A percentile compares a stretch with the other conserved stretches of the same genome.
phyloP scores from a whole-genome alignment of 2,888 invertebrate species.

The Boloria euphrosyne region DNA sequence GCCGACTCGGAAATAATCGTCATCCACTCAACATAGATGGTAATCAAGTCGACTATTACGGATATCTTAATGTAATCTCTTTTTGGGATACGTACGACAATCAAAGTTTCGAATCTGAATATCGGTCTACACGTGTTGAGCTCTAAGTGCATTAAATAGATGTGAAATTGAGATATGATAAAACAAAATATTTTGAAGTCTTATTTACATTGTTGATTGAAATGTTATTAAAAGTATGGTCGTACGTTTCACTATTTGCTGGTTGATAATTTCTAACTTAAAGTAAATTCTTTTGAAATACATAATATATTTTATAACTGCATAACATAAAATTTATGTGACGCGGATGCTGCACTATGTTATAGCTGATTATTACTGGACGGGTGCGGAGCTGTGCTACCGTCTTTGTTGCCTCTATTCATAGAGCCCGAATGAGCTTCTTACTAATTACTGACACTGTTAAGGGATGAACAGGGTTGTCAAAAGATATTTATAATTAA shows the following conservation, averaged over 20 bases:
- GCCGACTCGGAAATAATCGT: constrained; percentile 79
- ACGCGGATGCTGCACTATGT: constrained; percentile 51
- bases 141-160: constrained; percentile 40
- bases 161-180: constrained; percentile 6
- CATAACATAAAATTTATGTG: constrained; percentile 32
- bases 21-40: constrained; percentile 79
- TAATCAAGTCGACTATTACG: constrained; percentile 79
- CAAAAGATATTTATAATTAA: background rate
- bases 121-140: constrained; percentile 45
- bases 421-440: constrained; percentile 68
- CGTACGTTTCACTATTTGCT: background rate
- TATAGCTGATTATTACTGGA: constrained; percentile 70
- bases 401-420: constrained; percentile 68
- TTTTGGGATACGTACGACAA: constrained; percentile 63
- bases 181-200: background rate
- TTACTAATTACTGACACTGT: constrained; percentile 66
- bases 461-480: constrained; percentile 55
- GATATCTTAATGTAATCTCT: constrained; percentile 73
- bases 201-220: background rate
- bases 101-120: constrained; percentile 59
- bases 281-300: background rate
- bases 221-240: background rate
- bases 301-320: too few relatives aligned
- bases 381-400: constrained; percentile 62
- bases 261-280: background rate